These are phyloP conservation scores for Myoxocephalus aenaeus DNA, from an alignment of 2,797 vertebrate species.

Conservation along the genomic window DNA sequence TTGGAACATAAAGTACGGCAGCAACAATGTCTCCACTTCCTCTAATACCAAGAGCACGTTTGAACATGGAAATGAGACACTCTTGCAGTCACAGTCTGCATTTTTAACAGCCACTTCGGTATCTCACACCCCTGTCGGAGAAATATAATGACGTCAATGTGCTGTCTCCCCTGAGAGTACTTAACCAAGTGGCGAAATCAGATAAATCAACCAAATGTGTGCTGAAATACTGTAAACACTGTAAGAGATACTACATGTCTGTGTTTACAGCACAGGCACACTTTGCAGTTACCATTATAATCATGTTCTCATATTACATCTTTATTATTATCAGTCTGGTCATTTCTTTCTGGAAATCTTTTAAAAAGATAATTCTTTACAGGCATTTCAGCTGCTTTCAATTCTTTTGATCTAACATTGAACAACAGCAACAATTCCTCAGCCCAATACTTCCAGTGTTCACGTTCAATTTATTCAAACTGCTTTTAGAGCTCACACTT, in stretches of 20 bases:
- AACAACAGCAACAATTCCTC: not conserved
- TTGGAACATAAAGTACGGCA: constrained; percentile 21
- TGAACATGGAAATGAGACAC: constrained; percentile 19
- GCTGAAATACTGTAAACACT: constrained; percentile 10
- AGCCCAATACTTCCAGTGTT: not conserved
- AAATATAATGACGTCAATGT: constrained; percentile 40
- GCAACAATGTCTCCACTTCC: constrained; percentile 34
- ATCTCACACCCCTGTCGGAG: constrained; percentile 10
- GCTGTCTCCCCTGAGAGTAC: not conserved
- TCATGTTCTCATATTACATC: not conserved
- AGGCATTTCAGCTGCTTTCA: constrained; percentile 5
- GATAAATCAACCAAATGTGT: constrained; percentile 12
- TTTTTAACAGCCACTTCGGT: constrained; percentile 31
- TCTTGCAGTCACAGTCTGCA: constrained; percentile 3
- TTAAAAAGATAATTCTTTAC: not conserved
- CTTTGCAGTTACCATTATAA: not conserved
- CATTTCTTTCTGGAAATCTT: not conserved
- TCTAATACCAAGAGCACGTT: constrained; percentile 19
- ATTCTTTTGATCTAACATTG: constrained; percentile 5
- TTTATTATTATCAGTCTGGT: not conserved
- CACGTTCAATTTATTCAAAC: not conserved
- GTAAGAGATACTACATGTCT: not conserved
- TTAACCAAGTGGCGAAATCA: constrained; percentile 24
- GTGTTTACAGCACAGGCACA: constrained; percentile 4
- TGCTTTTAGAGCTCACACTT: constrained; percentile 16